These are phyloP conservation scores for Agapornis canus DNA, from an alignment of 2,797 vertebrate species.

Conservation along the genomic window DNA sequence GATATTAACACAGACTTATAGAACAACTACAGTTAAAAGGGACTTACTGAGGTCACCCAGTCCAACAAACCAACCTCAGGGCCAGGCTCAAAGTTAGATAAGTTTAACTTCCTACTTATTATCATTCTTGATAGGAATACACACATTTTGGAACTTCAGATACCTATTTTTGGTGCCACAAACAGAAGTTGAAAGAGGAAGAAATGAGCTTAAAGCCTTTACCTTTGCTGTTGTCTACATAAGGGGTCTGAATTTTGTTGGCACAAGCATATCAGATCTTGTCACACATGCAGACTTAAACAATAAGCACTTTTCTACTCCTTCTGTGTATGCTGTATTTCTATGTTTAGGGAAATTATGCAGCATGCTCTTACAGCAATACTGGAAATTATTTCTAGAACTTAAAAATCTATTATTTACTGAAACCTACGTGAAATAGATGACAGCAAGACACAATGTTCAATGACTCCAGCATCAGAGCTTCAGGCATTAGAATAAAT, in stretches of 20 bases:
- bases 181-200: not conserved
- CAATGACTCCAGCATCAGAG: not conserved
- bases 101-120: not conserved
- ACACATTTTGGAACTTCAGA: not conserved
- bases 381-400: conserved; percentile 13
- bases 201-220: not conserved
- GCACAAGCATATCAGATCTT: not conserved
- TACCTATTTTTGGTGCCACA: not conserved
- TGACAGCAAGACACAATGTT: not conserved
- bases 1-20: not conserved
- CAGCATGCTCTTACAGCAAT: not conserved
- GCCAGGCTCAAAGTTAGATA: not conserved
- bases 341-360: not conserved
- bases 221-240: not conserved
- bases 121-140: not conserved
- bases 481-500: not conserved
- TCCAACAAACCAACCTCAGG: not conserved
- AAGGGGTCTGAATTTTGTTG: not conserved
- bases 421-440: not conserved
- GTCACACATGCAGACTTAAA: not conserved
- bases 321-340: accelerated
- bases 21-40: not conserved
- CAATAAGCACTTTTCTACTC: not conserved
- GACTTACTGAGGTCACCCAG: not conserved
- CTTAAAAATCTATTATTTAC: not conserved